Conservation (phyloP, 2,888 invertebrate species). For the Rotaria macrura region DNA sequence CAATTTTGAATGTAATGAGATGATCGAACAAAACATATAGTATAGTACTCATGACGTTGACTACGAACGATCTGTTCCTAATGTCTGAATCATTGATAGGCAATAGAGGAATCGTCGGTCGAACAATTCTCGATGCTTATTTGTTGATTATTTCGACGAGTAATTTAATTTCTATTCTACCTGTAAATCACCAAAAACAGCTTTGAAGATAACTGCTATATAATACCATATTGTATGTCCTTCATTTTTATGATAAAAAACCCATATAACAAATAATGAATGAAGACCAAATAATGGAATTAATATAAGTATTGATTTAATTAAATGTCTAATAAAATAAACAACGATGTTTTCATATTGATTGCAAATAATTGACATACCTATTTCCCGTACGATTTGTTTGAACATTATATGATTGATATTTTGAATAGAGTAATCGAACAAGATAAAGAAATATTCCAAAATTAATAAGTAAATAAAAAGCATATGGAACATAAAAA, state of each 20-base stretch:
- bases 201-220: not conserved
- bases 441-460: not conserved
- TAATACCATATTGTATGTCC: not conserved
- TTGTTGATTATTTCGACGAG: too few relatives aligned
- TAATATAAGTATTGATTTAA: not conserved
- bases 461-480: not conserved
- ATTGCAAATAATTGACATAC: not conserved
- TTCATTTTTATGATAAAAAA: not conserved
- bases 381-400: not conserved
- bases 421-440: not conserved
- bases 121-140: too few relatives aligned
- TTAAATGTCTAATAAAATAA: not conserved
- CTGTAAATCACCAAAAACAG: not conserved
- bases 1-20: too few relatives aligned
- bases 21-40: too few relatives aligned
- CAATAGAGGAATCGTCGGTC: too few relatives aligned
- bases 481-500: not conserved
- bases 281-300: not conserved
- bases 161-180: too few relatives aligned
- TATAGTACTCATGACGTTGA: too few relatives aligned
- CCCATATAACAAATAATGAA: not conserved
- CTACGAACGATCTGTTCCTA: too few relatives aligned
- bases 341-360: too few relatives aligned
- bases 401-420: not conserved
- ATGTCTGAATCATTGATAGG: too few relatives aligned